Base-by-base conservation (phyloP, 2,797 vertebrate genomes). In the Salarias fasciatus region DNA sequence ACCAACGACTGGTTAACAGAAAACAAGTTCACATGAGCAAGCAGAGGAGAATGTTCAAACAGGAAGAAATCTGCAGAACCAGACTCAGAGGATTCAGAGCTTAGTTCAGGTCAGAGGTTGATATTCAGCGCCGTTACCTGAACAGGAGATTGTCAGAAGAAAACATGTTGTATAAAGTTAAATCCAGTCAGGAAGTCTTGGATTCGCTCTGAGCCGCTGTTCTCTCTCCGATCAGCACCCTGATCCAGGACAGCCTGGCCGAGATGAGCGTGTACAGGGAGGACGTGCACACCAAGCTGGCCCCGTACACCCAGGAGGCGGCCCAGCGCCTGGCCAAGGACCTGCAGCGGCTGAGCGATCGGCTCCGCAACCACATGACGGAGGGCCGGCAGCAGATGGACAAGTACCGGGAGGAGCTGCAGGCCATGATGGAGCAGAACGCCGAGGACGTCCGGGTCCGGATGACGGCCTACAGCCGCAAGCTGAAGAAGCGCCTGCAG, bases 401-500 rank as follows among this genome's bases (percentile, higher is more conserved):
- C 0, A 91, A 87, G 45, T 95, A 95, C 80, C 8, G 18, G 6
- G 24, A 61, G n/a, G 95, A 96, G 57, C 54, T 92, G 28, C 88
- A 88, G 35, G 49, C 75, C 72, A 79, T 94, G 88, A 36, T 95
- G 84, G 91, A 93, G 75, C 94, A 94, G 83, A 94, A 91, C 61
- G 2, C 45, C 0, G 92, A 94, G 0, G 92, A 93, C 1, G 65
- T 93, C 70, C 77, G 66, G 5, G 9, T 4, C 52, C 82, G 87
- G n/a, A 5, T 92, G 8, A 9, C 24, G 57, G 10, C 88, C 51
- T 94, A 94, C 70, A 56, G 68, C 63, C 92, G 90, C 76, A 95
- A 95, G 75, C 45, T 95, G 70, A 93, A 83, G 82, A 95, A 94
- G 63, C 92, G 94, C 33, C 64, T 95, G 44, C 59, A 6, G 75